These are phyloP conservation scores for Timandra comae DNA, from an alignment of 2,888 invertebrate species.

Conservation along the genomic window DNA sequence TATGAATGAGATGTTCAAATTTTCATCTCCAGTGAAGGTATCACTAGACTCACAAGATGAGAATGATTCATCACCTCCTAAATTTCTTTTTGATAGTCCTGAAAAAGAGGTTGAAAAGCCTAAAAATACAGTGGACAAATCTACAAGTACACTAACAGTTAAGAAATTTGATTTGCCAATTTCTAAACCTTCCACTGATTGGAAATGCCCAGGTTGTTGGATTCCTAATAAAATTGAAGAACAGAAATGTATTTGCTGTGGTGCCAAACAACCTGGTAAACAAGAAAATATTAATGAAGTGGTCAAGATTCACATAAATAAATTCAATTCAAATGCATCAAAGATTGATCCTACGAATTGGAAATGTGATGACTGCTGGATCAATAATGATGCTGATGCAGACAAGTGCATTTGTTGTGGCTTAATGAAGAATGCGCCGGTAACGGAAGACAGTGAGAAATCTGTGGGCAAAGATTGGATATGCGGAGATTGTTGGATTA, in stretches of 20 bases:
- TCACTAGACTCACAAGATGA: constrained; percentile 22
- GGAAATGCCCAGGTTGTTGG: constrained; percentile 43
- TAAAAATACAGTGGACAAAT: constrained; percentile 2
- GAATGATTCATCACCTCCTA: constrained; percentile 13
- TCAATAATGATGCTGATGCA: constrained; percentile 34
- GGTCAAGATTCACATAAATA: no score
- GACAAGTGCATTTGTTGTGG: constrained; percentile 46
- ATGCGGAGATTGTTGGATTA: constrained; percentile 41
- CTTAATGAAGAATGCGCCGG: no score
- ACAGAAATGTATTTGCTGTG: constrained; percentile 35
- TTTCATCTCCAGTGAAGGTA: constrained; percentile 44
- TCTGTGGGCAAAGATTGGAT: constrained; percentile 26
- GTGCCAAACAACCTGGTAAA: constrained; percentile 4
- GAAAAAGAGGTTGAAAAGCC: constrained; percentile 33
- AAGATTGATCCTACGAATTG: constrained; percentile 13
- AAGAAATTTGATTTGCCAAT: constrained; percentile 14
- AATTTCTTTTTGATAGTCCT: constrained; percentile 44
- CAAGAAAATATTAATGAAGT: no score
- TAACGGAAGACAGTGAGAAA: no score
- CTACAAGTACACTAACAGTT: not conserved
- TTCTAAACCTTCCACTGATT: constrained; percentile 21
- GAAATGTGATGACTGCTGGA: constrained; percentile 43
- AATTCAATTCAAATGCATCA: not conserved
- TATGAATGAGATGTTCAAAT: constrained; percentile 33
- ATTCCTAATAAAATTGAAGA: constrained; percentile 33